Evolutionary conservation across 2,113 vertebrate genomes (phyloP), one percentile per base, ranked within the genome.

Genomic region (Lethenteron camtschaticum): DNA sequence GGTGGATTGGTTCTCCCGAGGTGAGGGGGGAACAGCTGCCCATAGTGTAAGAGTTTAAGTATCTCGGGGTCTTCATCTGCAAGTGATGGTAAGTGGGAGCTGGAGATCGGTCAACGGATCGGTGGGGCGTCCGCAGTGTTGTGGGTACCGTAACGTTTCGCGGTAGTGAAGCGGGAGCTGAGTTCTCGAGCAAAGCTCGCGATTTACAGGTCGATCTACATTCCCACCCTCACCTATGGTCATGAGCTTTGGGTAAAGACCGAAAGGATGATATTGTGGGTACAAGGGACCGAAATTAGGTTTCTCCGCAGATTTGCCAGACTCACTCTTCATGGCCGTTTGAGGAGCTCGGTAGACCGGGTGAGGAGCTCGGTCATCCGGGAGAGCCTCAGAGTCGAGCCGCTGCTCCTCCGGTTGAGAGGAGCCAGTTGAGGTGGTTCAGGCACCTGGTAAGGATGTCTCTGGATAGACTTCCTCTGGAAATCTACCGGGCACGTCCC

Each of bases 1-100:
- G 56, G 70, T 70, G 70, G 70, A 57, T 70, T 70, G 70, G 70
- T 58, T 58, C 70, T 66, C 70, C 60, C 70, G 56, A 70, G 70
- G 70, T 70, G 11, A 58, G 70, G 56, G 70, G 70, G n/a, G 70
- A 70, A 18, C 56, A 57, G 56, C 70, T 70, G 70, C 57, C 70
- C 57, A 55, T 57, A 70, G 56, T 70, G 70, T 56, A 70, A 58
- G 56, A 3, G 56, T 70, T 70, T 57, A 70, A 63, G 70, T 70
- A 70, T n/a, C 70, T 70, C 12, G 56, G 70, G 70, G 56, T 70
- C 56, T 70, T 57, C 56, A 58, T 70, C 56, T 24, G 24, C 16
- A 24, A 70, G 56, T 70, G 56, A 70, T 57, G 70, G 56, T 16
- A 70, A 11, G 56, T n/a, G 12, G 70, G 56, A 70, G 70, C 56